These are phyloP conservation scores for Tetanocera ferruginea DNA, from an alignment of 2,888 invertebrate genomes.

Conservation along the genomic window DNA sequence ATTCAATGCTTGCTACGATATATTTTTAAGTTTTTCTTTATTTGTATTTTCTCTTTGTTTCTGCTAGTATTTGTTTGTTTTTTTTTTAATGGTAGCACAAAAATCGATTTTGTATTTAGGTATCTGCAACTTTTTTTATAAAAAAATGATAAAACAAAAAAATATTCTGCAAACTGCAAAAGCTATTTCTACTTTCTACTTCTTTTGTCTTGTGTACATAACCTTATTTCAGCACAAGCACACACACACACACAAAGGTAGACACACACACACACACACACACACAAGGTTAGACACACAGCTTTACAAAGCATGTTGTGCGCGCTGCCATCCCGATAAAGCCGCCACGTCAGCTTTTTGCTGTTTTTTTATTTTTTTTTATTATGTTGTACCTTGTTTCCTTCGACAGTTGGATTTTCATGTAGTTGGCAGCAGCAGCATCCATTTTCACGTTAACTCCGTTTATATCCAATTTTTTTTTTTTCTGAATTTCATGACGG, in stretches of 20 bases:
- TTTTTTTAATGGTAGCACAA: not conserved
- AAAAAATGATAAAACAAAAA: too few relatives aligned
- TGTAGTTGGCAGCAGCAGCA: constrained; percentile 41
- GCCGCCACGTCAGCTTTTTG: constrained; percentile 8
- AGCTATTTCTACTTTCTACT: constrained; percentile 20
- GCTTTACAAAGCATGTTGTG: not conserved
- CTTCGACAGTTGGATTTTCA: constrained; percentile 63
- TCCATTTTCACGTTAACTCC: constrained; percentile 43
- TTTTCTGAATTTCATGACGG: not conserved
- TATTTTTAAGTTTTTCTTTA: not conserved
- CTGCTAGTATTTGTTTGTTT: not conserved
- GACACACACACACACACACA: not conserved
- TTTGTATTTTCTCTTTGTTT: constrained; percentile 23
- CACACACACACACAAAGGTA: not conserved
- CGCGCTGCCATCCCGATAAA: constrained; percentile 12
- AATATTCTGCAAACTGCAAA: not conserved
- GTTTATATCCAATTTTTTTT: constrained; percentile 13
- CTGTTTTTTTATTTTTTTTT: not conserved
- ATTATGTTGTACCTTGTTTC: not conserved
- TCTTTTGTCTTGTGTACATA: constrained; percentile 58
- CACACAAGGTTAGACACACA: not conserved
- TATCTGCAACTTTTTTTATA: too few relatives aligned
- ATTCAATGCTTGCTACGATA: not conserved
- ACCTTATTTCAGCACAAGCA: constrained; percentile 57
- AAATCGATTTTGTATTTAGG: constrained; percentile 13